Conservation (phyloP, 1,140 invertebrate species). For the Ephestia elutella region DNA sequence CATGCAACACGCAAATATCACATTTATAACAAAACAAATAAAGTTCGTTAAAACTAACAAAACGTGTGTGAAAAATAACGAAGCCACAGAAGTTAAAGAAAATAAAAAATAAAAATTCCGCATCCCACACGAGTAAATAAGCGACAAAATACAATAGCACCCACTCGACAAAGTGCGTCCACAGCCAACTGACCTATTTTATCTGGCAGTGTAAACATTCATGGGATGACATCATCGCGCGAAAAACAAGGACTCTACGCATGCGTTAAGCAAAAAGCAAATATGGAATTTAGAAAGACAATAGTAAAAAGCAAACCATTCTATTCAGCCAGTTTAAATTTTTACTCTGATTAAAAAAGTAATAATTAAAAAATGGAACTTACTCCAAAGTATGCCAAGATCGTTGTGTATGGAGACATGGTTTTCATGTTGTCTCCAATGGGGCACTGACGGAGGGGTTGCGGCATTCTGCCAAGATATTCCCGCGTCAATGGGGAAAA, state of each 20-base stretch:
- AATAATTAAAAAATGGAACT: slow-evolving; percentile 16
- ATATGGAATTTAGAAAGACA: not conserved
- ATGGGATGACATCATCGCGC: slow-evolving; percentile 5
- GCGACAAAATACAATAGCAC: not conserved
- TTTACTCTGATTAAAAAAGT: not conserved
- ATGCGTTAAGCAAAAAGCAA: not conserved
- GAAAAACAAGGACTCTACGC: slow-evolving; percentile 4
- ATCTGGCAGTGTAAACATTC: slow-evolving; percentile 7
- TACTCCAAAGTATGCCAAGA: slow-evolving; percentile 42
- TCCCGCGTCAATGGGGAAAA: slow-evolving; percentile 3
- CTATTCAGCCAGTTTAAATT: not conserved
- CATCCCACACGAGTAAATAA: not conserved
- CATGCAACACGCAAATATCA: slow-evolving; percentile 9
- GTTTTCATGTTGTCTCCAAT: slow-evolving; percentile 28
- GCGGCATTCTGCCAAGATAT: slow-evolving; percentile 38
- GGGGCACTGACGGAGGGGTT: slow-evolving; percentile 31
- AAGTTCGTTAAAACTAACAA: not conserved
- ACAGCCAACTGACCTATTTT: not conserved
- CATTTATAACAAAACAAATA: not conserved
- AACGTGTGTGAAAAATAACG: not conserved
- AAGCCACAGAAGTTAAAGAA: not conserved
- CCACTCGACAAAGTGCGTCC: slow-evolving; percentile 1
- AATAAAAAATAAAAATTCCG: not conserved
- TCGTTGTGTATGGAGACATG: slow-evolving; percentile 34
- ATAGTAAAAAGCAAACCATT: not conserved